These are phyloP conservation scores for Romanogobio albipinnatus DNA, from an alignment of 2,113 vertebrate species.

Conservation along the genomic window DNA sequence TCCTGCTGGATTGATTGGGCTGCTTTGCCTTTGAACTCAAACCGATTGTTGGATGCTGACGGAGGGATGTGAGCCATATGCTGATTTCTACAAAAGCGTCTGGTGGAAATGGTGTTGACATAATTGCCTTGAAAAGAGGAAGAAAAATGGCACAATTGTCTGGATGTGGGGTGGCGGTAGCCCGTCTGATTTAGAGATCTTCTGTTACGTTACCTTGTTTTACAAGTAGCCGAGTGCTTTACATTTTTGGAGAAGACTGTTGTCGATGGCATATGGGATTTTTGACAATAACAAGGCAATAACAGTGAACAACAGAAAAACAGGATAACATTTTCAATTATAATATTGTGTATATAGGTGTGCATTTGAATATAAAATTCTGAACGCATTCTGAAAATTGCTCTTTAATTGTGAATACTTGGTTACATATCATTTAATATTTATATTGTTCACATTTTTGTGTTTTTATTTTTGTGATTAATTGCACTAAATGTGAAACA, in stretches of 20 bases:
- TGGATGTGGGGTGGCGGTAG: not conserved
- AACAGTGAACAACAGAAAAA: too few relatives aligned
- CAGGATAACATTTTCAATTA: too few relatives aligned
- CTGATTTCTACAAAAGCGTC: slow-evolving; percentile 17
- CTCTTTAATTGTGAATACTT: not conserved
- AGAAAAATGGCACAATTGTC: not conserved
- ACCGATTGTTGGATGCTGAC: slow-evolving; percentile 33
- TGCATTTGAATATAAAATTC: too few relatives aligned
- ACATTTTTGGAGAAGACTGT: not conserved
- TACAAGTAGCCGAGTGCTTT: not conserved
- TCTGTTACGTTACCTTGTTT: not conserved
- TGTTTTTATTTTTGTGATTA: not conserved
- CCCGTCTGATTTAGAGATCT: slow-evolving; percentile 3
- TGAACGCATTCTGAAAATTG: too few relatives aligned
- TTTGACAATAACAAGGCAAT: too few relatives aligned
- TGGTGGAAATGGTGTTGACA: slow-evolving; percentile 5
- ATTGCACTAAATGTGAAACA: not conserved
- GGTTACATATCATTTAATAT: not conserved
- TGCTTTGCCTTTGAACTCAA: slow-evolving; percentile 45
- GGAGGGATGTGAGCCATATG: slow-evolving; percentile 6
- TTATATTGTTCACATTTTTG: not conserved
- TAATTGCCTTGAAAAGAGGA: slow-evolving; percentile 12
- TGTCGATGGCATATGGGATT: not conserved
- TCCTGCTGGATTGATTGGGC: slow-evolving; percentile 37
- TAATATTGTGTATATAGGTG: too few relatives aligned